Percentiles rank a stretch among this genome's conserved stretches.
These are phyloP conservation scores for Gambusia yucatana DNA, from an alignment of 2,797 vertebrate genomes.

Conservation along the genomic window DNA sequence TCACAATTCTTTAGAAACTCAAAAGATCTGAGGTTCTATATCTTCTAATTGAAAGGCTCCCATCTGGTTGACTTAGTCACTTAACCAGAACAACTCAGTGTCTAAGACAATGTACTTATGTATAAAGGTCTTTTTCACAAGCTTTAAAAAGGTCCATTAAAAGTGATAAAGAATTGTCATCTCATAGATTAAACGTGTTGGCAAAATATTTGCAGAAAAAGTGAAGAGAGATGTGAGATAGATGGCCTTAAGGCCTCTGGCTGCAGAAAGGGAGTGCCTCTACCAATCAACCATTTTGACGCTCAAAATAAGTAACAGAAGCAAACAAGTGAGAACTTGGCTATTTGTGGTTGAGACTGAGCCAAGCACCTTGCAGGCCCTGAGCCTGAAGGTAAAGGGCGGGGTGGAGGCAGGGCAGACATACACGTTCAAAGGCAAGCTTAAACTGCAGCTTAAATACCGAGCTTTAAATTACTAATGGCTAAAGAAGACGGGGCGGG, in stretches of 20 bases:
- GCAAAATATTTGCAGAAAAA: not conserved
- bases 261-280: constrained; percentile 34
- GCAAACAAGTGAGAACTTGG: constrained; percentile 46
- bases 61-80: not conserved
- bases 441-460: constrained; percentile 12
- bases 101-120: not conserved
- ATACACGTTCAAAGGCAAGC: constrained; percentile 37
- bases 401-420: constrained; percentile 2
- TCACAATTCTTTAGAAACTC: not conserved
- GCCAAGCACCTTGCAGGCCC: constrained; percentile 12
- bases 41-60: not conserved
- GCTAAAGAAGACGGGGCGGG: not conserved
- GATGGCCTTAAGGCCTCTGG: constrained; percentile 16
- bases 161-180: constrained; percentile 5
- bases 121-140: not conserved
- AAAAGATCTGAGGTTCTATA: not conserved
- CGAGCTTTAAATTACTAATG: constrained; percentile 25
- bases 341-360: constrained; percentile 21
- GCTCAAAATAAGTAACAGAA: constrained; percentile 31
- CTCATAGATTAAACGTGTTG: not conserved
- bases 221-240: not conserved
- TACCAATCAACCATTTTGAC: constrained; percentile 17
- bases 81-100: no score
- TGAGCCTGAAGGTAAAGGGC: constrained; percentile 24
- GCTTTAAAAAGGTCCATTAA: not conserved